These are phyloP conservation scores for Champsocephalus esox DNA, from an alignment of 2,797 vertebrate genomes.

Conservation along the genomic window DNA sequence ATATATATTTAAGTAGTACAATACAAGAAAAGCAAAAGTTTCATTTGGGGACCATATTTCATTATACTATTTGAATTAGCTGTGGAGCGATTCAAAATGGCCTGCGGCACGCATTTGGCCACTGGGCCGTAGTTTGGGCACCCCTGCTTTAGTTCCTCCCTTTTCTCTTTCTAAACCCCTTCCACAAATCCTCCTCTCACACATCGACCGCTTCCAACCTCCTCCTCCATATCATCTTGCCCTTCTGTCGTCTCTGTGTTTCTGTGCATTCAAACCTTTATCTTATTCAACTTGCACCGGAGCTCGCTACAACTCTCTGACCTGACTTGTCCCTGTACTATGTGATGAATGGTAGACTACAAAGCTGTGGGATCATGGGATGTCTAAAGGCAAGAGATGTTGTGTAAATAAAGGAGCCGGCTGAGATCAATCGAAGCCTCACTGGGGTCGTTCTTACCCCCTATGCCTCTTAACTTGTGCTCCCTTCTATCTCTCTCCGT, in stretches of 20 bases:
- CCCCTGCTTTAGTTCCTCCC: background rate
- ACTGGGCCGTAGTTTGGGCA: too few relatives aligned
- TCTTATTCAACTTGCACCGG: constrained; percentile 9
- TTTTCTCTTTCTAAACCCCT: constrained; percentile 30
- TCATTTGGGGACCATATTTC: too few relatives aligned
- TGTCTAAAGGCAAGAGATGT: constrained; percentile 35
- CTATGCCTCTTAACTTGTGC: constrained; percentile 48
- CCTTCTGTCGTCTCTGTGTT: constrained; percentile 12
- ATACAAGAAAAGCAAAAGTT: too few relatives aligned
- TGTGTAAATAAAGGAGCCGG: constrained; percentile 50
- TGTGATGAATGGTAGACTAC: constrained; percentile 41
- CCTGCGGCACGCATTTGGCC: too few relatives aligned
- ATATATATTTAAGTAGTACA: too few relatives aligned
- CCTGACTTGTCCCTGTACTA: constrained; percentile 1
- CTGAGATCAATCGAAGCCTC: constrained; percentile 45
- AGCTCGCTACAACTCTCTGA: constrained; percentile 22
- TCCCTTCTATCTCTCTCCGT: constrained; percentile 36
- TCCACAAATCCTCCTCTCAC: constrained; percentile 32
- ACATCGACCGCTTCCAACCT: constrained; percentile 30
- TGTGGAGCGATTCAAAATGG: too few relatives aligned
- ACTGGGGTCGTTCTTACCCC: constrained; percentile 32
- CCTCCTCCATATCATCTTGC: constrained; percentile 13
- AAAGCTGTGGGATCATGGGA: constrained; percentile 43
- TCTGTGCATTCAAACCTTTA: constrained; percentile 34
- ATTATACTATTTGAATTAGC: too few relatives aligned